Percentiles rank a stretch among this genome's conserved stretches.
phyloP scores from a whole-genome alignment of 2,113 vertebrate species.

The Nycticryphes semicollaris region DNA sequence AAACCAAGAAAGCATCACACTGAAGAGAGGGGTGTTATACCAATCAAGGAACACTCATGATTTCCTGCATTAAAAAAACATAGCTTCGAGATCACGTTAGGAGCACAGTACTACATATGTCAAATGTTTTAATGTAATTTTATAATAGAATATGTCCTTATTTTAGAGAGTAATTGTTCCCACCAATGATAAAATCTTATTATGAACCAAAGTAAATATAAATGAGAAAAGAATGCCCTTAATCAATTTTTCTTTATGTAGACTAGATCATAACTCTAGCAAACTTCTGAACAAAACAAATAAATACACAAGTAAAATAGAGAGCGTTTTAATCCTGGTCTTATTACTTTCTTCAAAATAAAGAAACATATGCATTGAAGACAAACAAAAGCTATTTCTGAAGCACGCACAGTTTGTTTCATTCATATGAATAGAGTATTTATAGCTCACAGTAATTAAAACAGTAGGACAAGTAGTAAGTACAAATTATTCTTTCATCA shows the following conservation, averaged over 20 bases:
- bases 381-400: conserved; percentile 66
- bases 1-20: not conserved
- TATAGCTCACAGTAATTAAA: conserved; percentile 70
- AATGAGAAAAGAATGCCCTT: not conserved
- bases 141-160: not conserved
- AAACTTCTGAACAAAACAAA: conserved; percentile 12
- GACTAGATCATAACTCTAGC: not conserved
- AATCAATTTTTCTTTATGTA: not conserved
- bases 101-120: not conserved
- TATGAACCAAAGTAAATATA: not conserved
- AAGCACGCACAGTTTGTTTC: conserved; percentile 55
- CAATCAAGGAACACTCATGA: not conserved
- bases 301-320: not conserved
- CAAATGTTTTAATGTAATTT: not conserved
- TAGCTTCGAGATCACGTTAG: not conserved
- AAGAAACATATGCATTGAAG: conserved; percentile 24
- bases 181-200: not conserved
- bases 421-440: conserved; percentile 65
- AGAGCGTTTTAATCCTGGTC: conserved; percentile 37
- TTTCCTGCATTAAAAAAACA: not conserved
- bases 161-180: not conserved
- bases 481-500: conserved; percentile 70
- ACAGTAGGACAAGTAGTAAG: conserved; percentile 67
- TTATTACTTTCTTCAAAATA: conserved; percentile 59
- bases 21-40: not conserved